Base-by-base conservation (phyloP, 2,113 vertebrate species). In the Chaenogobius annularis region DNA sequence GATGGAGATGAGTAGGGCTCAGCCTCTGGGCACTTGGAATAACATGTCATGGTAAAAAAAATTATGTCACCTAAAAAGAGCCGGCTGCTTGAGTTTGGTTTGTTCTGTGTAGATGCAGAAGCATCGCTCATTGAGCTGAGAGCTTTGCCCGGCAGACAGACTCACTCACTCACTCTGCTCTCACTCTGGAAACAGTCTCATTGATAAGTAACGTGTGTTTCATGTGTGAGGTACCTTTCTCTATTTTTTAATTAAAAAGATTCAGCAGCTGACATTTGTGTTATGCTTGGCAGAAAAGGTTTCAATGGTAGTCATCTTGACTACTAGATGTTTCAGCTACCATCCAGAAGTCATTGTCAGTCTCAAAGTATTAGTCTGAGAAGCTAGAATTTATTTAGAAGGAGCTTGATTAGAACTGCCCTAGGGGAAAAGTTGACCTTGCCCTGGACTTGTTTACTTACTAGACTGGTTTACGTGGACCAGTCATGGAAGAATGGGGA, bases 41-140 rank as follows among this genome's bases (percentile, higher is more conserved):
- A 81, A 88, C 86, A 88, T 87, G 86, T 89, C 84, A 83, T 40
- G 61, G 63, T 46, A 10, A 70, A 73, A 40, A 65, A 81, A 80
- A 84, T 50, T 66, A 74, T 66, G 22, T 47, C 58, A 66, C 70
- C 78, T 72, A 66, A 83, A 82, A 76, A 87, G 75, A 80, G 46
- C 70, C 43, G 68, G 70, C 70, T 82, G 70, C 74, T 79, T 80
- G 79, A 71, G 35, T 75, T 73, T 55, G 62, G 56, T 68, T 80
- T 82, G 82, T 81, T 85, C 83, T 74, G 0, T 2, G 81, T 69
- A 71, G 68, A 78, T 66, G 69, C 62, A 55, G 23, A 63, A 76
- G 65, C 59, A 63, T 47, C 13, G 66, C 19, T 75, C 67, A 80
- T 69, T 80, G 64, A 66, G 69, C 67, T 79, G 75, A 68, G 71